Base-by-base conservation (phyloP, 1,140 invertebrate genomes). In the Trialeurodes vaporariorum region DNA sequence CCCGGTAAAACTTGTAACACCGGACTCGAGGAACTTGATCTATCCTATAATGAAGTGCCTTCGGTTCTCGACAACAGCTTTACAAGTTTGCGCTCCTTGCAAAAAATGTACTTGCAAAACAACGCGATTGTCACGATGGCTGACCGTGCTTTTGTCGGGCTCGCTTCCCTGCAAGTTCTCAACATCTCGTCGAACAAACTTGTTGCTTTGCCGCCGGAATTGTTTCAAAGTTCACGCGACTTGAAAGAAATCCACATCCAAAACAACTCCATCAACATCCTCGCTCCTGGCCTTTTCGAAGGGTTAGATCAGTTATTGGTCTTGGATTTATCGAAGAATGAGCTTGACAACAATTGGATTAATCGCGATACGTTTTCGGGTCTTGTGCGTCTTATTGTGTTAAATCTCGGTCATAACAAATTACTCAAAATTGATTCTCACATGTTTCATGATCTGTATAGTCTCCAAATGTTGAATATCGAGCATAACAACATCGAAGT, bases 351-450 rank as follows among this genome's bases (percentile, higher is more conserved):
- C 73, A 85, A 84, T 11, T 94, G 88, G 91, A 87, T 92, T 22
- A 89, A 88, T 73, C 82, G 84, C 5, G 87, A 86, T 64, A 93
- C 91, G 25, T 94, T 96, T 73, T 85, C 87, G 23, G 93, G 93
- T 2, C 82, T 96, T 24, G 93, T 92, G 70, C 86, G 92, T 26
- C 82, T 96, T 68, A 90, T 94, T 0, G 79, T 94, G 1, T 79
- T 96, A n/a, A 91, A 94, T 77, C 78, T 96, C n/a, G 91, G 91
- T 0, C 84, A 92, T 75, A 96, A 96, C 77, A 84, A 86, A 71
- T 83, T 96, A 64, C 85, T 84, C 12, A 88, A 86, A 75, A 78
- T 96, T 21, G 89, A 93, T 69, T 86, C 90, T 1, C 84, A 87
- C 64, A 83, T 91, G 63, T 93, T 94, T 75, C 84, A 85, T 70